A percentile compares a stretch with the other conserved stretches of the same genome.
These are phyloP conservation scores for Calypte anna DNA, from an alignment of 2,113 vertebrate genomes.

Conservation along the genomic window DNA sequence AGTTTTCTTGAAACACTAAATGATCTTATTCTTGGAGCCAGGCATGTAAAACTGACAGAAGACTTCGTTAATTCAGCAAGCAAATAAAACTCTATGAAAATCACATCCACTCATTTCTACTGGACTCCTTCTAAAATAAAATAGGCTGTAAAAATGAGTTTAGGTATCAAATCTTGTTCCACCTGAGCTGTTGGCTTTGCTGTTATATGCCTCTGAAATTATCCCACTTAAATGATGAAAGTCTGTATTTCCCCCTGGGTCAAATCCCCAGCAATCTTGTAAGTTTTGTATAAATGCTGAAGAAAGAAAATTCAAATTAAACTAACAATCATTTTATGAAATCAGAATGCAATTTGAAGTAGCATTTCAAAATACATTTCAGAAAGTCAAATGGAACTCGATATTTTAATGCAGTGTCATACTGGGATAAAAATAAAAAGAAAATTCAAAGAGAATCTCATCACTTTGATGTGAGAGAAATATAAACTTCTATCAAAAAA, in stretches of 20 bases:
- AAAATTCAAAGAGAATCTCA: conserved; percentile 38
- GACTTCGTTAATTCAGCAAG: conserved; percentile 30
- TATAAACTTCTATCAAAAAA: not conserved
- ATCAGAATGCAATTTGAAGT: not conserved
- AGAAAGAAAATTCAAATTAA: not conserved
- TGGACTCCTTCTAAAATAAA: not conserved
- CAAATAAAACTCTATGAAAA: not conserved
- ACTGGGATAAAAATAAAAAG: conserved; percentile 20
- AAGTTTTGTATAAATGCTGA: not conserved
- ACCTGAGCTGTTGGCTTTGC: not conserved
- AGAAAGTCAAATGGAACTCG: conserved; percentile 16
- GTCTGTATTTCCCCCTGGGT: not conserved
- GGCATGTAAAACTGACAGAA: not conserved
- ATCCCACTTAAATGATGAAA: not conserved
- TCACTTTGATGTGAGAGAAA: conserved; percentile 14
- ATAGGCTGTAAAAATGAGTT: not conserved
- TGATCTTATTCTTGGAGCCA: not conserved
- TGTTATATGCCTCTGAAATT: not conserved
- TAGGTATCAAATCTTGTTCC: not conserved
- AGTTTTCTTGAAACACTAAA: not conserved
- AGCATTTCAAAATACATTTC: conserved; percentile 1
- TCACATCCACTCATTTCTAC: not conserved
- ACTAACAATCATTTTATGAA: not conserved
- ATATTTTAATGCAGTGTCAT: not conserved
- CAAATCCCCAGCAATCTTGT: not conserved